Percentiles rank a stretch among this genome's conserved stretches.
These are phyloP conservation scores for Bombylius discolor DNA, from an alignment of 2,888 invertebrate genomes.

Conservation along the genomic window DNA sequence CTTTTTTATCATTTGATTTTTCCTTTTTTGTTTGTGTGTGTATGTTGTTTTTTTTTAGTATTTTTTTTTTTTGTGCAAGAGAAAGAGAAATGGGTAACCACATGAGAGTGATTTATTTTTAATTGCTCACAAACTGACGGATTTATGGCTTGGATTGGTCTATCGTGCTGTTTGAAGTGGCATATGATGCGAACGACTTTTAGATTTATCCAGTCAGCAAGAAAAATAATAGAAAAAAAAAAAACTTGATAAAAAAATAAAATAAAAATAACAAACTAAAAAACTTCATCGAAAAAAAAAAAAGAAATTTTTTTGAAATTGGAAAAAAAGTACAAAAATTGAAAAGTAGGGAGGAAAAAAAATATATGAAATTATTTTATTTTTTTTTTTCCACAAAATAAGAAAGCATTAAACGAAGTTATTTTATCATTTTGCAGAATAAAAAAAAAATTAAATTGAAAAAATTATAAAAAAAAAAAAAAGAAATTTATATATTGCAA, in stretches of 20 bases:
- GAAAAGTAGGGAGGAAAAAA: not conserved
- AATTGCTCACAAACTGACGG: constrained; percentile 19
- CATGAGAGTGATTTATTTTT: constrained; percentile 21
- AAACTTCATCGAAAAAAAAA: not conserved
- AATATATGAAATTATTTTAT: too few relatives aligned
- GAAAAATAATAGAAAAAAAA: not conserved
- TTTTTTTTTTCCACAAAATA: too few relatives aligned
- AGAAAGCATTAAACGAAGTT: too few relatives aligned
- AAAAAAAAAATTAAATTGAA: too few relatives aligned
- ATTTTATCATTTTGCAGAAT: too few relatives aligned
- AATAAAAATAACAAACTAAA: not conserved
- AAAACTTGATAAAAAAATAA: not conserved
- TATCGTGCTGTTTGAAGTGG: not conserved
- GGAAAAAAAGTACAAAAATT: not conserved
- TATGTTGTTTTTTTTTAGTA: too few relatives aligned
- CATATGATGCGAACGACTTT: not conserved
- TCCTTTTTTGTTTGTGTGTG: too few relatives aligned
- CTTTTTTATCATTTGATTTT: too few relatives aligned
- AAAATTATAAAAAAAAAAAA: too few relatives aligned
- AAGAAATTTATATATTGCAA: too few relatives aligned
- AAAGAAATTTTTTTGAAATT: not conserved
- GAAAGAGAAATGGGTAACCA: constrained; percentile 14
- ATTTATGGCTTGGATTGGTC: constrained; percentile 16
- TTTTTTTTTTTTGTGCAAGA: not conserved
- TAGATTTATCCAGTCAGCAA: not conserved